A percentile compares a stretch with the other conserved stretches of the same genome.
phyloP scores from a whole-genome alignment of 2,113 vertebrate genomes.

The Thunnus thynnus region DNA sequence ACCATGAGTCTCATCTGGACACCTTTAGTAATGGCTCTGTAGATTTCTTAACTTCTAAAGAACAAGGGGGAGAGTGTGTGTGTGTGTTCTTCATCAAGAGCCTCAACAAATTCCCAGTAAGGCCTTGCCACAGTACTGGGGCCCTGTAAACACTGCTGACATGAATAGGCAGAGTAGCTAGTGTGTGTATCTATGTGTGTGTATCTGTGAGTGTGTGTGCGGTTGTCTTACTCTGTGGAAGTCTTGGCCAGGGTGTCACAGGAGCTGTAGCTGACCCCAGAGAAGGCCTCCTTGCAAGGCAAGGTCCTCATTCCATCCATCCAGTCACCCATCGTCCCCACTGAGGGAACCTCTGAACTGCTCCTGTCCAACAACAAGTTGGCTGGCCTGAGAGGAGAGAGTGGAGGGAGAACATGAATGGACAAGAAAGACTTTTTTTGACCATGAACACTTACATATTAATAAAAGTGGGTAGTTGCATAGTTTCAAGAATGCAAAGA shows the following conservation, averaged over 20 bases:
- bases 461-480: not conserved
- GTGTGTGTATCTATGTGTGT: conserved; percentile 31
- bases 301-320: conserved; percentile 93
- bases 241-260: conserved; percentile 98
- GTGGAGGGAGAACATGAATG: not conserved
- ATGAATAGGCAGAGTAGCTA: conserved; percentile 56
- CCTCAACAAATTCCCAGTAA: conserved; percentile 53
- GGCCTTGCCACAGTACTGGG: conserved; percentile 40
- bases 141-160: conserved; percentile 58
- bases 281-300: conserved; percentile 96
- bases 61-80: conserved; percentile 39
- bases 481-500: conserved; percentile 27
- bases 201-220: conserved; percentile 24
- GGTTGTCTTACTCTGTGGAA: conserved; percentile 92
- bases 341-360: conserved; percentile 89
- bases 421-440: not conserved
- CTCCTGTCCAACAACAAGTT: conserved; percentile 97
- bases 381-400: conserved; percentile 86
- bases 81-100: conserved; percentile 50
- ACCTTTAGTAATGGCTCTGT: conserved; percentile 64
- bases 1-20: conserved; percentile 63
- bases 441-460: not conserved
- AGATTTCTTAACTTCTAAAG: conserved; percentile 65
- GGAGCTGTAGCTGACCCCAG: conserved; percentile 95
- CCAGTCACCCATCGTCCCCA: conserved; percentile 92